A percentile compares a stretch with the other conserved stretches of the same genome.
Evolutionary conservation across 2,797 vertebrate genomes (phyloP).

Genomic region (Micrastur ruficollis): DNA sequence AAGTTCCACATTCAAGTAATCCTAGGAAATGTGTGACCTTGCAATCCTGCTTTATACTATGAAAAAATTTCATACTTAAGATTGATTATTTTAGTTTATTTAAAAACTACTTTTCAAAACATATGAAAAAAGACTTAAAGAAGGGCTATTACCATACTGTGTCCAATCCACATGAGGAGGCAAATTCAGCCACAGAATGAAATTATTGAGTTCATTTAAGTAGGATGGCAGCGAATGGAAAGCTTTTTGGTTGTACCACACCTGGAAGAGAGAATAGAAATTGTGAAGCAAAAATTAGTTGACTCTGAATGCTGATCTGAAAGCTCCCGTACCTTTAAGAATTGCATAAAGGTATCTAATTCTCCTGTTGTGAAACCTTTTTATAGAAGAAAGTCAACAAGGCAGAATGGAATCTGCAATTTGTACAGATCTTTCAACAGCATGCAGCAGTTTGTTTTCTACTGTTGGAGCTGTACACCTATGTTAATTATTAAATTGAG

Average conservation of each 20-base stretch:
- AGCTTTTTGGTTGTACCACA: conserved; percentile 77
- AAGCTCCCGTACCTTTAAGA: neutral
- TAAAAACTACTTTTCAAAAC: neutral
- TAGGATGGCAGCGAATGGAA: conserved; percentile 74
- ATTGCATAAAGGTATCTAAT: neutral
- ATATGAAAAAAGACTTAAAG: neutral
- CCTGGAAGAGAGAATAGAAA: conserved; percentile 61
- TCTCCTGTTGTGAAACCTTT: neutral
- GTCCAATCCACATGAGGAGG: conserved; percentile 64
- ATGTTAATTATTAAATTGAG: neutral
- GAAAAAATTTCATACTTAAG: neutral
- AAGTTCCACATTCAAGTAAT: neutral
- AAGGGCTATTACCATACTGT: conserved; percentile 64
- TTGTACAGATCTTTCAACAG: neutral
- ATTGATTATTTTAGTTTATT: neutral
- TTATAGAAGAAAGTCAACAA: neutral
- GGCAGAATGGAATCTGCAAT: neutral
- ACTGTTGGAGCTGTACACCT: neutral
- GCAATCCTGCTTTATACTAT: neutral
- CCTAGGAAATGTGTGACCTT: neutral
- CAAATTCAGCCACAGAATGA: conserved; percentile 72
- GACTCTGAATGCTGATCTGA: neutral
- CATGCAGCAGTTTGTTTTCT: neutral
- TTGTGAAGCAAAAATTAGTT: neutral
- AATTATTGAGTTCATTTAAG: conserved; percentile 76